Conservation (phyloP, 2,113 vertebrate genomes). For the Ameiurus melas region DNA sequence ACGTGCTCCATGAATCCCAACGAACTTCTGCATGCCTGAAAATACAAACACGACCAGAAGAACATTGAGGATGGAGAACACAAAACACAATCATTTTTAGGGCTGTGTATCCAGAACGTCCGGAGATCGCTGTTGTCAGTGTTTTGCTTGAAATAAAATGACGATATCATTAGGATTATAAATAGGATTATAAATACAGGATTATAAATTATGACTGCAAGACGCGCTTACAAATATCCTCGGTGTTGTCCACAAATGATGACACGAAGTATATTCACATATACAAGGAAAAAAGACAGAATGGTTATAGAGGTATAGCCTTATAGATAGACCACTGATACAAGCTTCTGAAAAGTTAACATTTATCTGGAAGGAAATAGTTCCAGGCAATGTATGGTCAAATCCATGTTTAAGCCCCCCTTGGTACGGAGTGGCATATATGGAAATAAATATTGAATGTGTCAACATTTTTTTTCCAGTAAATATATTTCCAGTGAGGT, state of each 20-base stretch:
- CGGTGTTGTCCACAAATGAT: background rate
- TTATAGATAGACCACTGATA: background rate
- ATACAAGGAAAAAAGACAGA: background rate
- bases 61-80: background rate
- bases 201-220: background rate
- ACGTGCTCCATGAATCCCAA: conserved; percentile 67
- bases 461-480: too few species aligned
- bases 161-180: background rate
- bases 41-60: conserved; percentile 6
- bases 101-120: background rate
- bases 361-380: background rate
- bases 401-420: background rate
- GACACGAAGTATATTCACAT: background rate
- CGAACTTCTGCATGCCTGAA: conserved; percentile 68
- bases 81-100: background rate
- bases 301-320: background rate
- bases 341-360: background rate
- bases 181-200: background rate
- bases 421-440: background rate
- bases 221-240: background rate
- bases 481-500: too few species aligned
- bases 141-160: background rate
- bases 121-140: background rate
- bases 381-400: background rate
- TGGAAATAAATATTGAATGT: background rate